These are phyloP conservation scores for Melipona quadrifasciata DNA, from an alignment of 1,140 invertebrate genomes.

Conservation along the genomic window DNA sequence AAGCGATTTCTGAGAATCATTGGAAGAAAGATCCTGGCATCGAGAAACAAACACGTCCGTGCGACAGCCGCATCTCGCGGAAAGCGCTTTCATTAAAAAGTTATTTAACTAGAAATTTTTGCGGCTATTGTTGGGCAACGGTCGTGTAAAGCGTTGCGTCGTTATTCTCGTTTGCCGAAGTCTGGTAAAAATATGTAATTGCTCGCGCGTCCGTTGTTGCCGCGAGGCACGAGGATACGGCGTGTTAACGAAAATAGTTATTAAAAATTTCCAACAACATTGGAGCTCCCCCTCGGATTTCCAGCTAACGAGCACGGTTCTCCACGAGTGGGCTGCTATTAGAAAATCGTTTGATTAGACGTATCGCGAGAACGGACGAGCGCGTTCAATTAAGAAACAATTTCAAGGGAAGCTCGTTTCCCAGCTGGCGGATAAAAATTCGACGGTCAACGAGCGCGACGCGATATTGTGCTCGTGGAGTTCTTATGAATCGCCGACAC, in stretches of 20 bases:
- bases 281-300: no score
- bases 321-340: neutral
- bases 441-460: constrained; percentile 3
- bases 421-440: constrained; percentile 26
- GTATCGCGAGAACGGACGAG: neutral
- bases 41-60: neutral
- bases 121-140: neutral
- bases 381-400: constrained; percentile 23
- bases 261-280: neutral
- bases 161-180: neutral
- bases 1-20: neutral
- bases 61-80: neutral
- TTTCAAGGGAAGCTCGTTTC: constrained; percentile 16
- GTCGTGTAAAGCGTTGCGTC: neutral
- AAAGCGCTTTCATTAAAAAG: constrained; percentile 18
- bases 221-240: no score
- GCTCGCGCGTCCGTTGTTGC: neutral
- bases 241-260: constrained; percentile 1
- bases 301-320: neutral
- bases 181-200: constrained; percentile 38
- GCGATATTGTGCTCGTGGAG: constrained; percentile 11
- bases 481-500: constrained; percentile 34
- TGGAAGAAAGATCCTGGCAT: neutral
- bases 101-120: constrained; percentile 16
- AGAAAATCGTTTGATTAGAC: neutral